Base-by-base conservation (phyloP, 2,888 invertebrate species). In the Phaonia tiefii region DNA sequence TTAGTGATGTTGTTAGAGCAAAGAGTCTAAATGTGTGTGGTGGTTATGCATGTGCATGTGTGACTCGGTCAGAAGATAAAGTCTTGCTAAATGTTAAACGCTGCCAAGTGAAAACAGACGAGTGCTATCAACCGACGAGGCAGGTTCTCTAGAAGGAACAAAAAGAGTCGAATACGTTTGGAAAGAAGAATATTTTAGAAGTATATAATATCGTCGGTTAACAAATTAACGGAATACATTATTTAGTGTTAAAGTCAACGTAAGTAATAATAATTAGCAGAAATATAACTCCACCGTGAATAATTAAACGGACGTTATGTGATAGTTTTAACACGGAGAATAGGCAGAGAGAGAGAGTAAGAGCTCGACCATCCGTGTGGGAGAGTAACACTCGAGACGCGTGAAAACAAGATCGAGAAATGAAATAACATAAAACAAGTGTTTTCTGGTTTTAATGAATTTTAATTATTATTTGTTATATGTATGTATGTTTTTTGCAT, bases 101-200 rank as follows among this genome's bases (percentile, higher is more conserved):
- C 75, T 67, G 78, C 75, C 26, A 78, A 78, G 67, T 78, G 17
- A 81, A 85, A 79, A 84, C 88, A 88, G 89, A 89, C 88, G 88
- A 88, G 81, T 86, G 79, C 84, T 83, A 85, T 83, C 86, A 83
- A 80, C 85, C 84, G 85, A 86, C 85, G 86, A 85, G 86, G 86
- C 86, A 88, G 87, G 89, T 89, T 89, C 87, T 87, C 86, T 85
- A 85, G 66, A 31, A 65, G 56, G 70, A 69, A n/a, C n/a, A n/a
- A n/a, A 72, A 75, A 71, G 25, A 58, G 63, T 22, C 11, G 13
- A 54, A 54, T 1, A 69, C n/a, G 49, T 13, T 54, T 54, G 54
- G 54, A 13, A 54, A 22, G 1, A 46, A 49, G 3, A 31, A 42
- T 37, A 42, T 22, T 17, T 31, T 51, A n/a, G n/a, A n/a, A n/a